Percentiles rank a stretch among this genome's conserved stretches.
Conservation (phyloP, 92 coral and sea anemone species). For the Zoanthus solanderi region DNA sequence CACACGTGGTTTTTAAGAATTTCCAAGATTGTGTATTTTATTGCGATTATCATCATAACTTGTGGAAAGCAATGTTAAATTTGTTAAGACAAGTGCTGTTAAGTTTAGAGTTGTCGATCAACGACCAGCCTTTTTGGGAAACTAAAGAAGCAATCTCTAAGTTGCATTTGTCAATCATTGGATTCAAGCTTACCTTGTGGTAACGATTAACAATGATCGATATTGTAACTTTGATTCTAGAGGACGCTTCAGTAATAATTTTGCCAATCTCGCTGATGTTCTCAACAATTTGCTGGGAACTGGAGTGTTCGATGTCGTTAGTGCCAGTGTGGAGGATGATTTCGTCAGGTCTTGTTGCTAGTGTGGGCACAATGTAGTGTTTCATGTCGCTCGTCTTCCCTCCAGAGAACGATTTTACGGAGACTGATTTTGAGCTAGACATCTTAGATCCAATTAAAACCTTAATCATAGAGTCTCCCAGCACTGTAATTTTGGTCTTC, state of each 20-base stretch:
- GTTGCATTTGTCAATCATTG: slow-evolving; percentile 10
- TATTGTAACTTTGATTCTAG: background rate
- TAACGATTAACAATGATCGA: too few species aligned
- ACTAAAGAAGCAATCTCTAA: slow-evolving; percentile 14
- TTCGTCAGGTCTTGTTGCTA: slow-evolving; percentile 20
- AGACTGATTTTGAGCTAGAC: slow-evolving; percentile 15
- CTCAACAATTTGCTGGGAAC: background rate
- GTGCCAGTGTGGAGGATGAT: slow-evolving; percentile 25
- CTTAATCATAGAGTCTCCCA: slow-evolving; percentile 17
- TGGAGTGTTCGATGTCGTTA: slow-evolving; percentile 2
- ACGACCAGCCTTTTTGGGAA: slow-evolving; percentile 33
- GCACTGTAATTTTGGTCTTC: slow-evolving; percentile 2
- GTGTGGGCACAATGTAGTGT: slow-evolving; percentile 29
- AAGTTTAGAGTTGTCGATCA: slow-evolving; percentile 23
- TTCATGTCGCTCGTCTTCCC: slow-evolving; percentile 27
- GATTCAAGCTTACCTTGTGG: slow-evolving; percentile 6
- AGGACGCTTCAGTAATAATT: background rate
- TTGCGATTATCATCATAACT: too few species aligned
- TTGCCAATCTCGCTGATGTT: background rate
- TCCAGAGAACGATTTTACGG: slow-evolving; percentile 31
- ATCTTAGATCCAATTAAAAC: slow-evolving; percentile 23
- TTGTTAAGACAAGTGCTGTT: slow-evolving; percentile 2
- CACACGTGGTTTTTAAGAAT: too few species aligned
- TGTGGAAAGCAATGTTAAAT: too few species aligned
- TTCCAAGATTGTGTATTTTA: too few species aligned